These are phyloP conservation scores for Mallateleia sp. DNA, from an alignment of 2,888 invertebrate genomes.

Conservation along the genomic window DNA sequence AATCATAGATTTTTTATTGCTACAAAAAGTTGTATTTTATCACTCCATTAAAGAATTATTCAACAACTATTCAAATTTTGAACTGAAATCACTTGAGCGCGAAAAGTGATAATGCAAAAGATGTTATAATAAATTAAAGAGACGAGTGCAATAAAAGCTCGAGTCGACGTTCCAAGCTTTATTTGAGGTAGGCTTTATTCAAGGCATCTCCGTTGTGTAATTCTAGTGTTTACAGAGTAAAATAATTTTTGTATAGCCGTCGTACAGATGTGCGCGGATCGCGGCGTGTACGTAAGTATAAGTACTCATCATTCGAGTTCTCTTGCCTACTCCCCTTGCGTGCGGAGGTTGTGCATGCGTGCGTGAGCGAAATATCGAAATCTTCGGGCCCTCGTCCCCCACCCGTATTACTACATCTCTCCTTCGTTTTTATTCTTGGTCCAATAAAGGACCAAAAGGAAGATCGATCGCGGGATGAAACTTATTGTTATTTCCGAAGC, in stretches of 20 bases:
- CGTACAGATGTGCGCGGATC: conserved; percentile 44
- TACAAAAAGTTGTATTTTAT: too few species aligned
- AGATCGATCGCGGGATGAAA: too few species aligned
- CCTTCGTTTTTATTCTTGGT: conserved; percentile 61
- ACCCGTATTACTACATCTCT: conserved; percentile 41
- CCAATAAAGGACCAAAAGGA: conserved; percentile 60
- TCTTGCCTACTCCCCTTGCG: conserved; percentile 82
- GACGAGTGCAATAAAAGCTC: background rate
- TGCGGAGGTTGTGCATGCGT: conserved; percentile 86
- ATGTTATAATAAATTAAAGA: conserved; percentile 10
- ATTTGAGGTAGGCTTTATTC: too few species aligned
- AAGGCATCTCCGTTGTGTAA: conserved; percentile 33
- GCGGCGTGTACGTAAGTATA: conserved; percentile 57
- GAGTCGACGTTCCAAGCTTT: conserved; percentile 2
- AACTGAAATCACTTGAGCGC: too few species aligned
- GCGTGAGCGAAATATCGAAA: conserved; percentile 89
- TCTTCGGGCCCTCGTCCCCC: conserved; percentile 56
- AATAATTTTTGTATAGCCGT: conserved; percentile 45
- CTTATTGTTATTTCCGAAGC: too few species aligned
- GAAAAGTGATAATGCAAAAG: background rate
- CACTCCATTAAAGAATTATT: too few species aligned
- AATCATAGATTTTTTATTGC: too few species aligned
- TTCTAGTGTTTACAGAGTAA: conserved; percentile 52
- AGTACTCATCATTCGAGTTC: conserved; percentile 66
- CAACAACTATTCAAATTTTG: too few species aligned